Evolutionary conservation across 1,140 invertebrate species (phyloP), one percentile per base, ranked within the genome.

Genomic region (Psix sp.): DNA sequence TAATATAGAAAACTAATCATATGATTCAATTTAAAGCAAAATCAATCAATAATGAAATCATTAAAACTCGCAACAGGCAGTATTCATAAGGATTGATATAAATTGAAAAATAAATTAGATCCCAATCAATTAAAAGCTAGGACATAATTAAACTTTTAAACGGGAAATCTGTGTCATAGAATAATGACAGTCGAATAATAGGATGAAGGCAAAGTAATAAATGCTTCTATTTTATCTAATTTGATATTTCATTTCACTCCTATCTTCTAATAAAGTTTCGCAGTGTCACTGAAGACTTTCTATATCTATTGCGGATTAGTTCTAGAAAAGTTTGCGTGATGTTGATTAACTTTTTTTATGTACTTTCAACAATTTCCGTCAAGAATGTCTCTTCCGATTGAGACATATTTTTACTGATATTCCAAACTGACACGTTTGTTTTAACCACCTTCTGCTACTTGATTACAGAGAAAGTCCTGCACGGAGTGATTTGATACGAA

Each of bases 341-440:
- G 49, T 14, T 31, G 31, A 59, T 60, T 51, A 48, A 17, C 26
- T 70, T 62, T 54, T 48, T 65, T 54, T 17, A 42, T 36, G 59
- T 59, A 52, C 46, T 46, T 59, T 60, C 48, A 40, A 57, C 42
- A 40, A 62, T 63, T 63, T 62, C 57, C 51, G 21, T 63, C 31
- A 51, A 38, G 54, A 38, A 52, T 59, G 46, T 60, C 46, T 60
- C 51, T 72, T 63, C 56, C 57, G 20, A 51, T 51, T 63, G 51
- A 38, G 40, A 72, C 20, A 26, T 39, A 48, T 38, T 57, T 43
- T 6, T 16, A 24, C 10, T 9, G 24, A 39, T 26, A 46, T 13
- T 26, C 29, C 1, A 38, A 11, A 45, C 43, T 38, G 39, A 36
- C 33, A 35, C 10, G 40, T 36, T 5, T 14, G 48, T 57, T 57